Conservation (phyloP, 2,113 vertebrate genomes). For the Nerophis lumbriciformis region DNA sequence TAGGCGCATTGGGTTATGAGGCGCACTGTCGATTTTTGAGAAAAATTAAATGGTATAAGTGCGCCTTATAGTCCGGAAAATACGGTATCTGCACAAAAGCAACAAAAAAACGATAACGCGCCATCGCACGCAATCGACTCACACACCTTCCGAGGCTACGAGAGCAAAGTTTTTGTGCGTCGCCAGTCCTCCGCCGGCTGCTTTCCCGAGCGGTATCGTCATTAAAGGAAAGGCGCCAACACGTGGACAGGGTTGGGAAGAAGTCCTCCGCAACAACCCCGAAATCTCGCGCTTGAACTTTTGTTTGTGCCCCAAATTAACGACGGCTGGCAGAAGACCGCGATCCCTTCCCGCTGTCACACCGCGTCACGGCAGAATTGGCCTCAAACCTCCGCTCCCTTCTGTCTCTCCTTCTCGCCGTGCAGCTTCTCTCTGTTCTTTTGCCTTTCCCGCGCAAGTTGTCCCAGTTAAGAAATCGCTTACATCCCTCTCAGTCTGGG, state of each 20-base stretch:
- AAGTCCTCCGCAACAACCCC: conserved; percentile 17
- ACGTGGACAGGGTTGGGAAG: conserved; percentile 38
- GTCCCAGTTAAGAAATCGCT: conserved; percentile 80
- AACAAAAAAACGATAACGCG: not conserved
- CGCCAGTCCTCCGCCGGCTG: no score
- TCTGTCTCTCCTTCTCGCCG: conserved; percentile 13
- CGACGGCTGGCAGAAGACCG: conserved; percentile 40
- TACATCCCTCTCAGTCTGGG: conserved; percentile 75
- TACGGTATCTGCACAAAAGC: not conserved
- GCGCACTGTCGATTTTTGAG: no score
- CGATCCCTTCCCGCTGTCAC: conserved; percentile 54
- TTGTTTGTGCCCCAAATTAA: conserved; percentile 61
- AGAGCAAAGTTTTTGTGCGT: not conserved
- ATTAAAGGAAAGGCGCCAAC: conserved; percentile 14
- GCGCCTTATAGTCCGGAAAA: no score
- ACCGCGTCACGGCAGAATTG: conserved; percentile 62
- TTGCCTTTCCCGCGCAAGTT: conserved; percentile 61
- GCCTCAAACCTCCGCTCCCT: conserved; percentile 53
- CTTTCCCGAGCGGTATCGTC: not conserved
- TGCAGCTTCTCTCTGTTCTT: conserved; percentile 35
- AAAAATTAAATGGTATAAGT: no score
- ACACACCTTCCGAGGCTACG: not conserved
- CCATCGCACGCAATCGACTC: conserved; percentile 6
- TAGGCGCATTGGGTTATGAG: no score
- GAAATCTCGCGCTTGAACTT: conserved; percentile 38